These are phyloP conservation scores for Xenotilapia flavipinnis DNA, from an alignment of 2,113 vertebrate species.

Conservation along the genomic window DNA sequence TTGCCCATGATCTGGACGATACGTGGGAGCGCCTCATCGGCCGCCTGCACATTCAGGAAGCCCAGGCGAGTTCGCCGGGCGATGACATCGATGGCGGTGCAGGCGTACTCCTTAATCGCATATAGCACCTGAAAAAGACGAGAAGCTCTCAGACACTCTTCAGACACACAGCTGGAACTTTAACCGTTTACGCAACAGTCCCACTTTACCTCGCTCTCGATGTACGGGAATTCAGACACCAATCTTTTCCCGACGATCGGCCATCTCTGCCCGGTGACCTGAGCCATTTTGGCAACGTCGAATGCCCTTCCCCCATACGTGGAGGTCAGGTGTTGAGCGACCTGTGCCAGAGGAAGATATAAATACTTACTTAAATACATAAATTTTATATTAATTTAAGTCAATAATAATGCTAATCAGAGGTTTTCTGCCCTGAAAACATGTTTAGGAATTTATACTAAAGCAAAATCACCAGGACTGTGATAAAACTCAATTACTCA, in stretches of 20 bases:
- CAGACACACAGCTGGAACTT: not conserved
- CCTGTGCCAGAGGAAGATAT: conserved; percentile 62
- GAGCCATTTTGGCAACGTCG: conserved; percentile 92
- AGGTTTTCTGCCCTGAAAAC: not conserved
- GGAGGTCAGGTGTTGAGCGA: conserved; percentile 87
- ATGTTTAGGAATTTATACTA: not conserved
- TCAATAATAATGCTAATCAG: not conserved
- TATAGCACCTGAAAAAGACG: conserved; percentile 78
- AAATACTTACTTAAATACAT: not conserved
- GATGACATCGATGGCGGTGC: conserved; percentile 89
- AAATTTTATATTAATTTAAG: not conserved
- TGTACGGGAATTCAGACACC: conserved; percentile 96
- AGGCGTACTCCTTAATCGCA: conserved; percentile 90
- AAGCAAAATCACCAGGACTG: not conserved
- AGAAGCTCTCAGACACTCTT: not conserved
- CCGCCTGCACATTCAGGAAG: conserved; percentile 95
- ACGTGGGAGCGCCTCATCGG: conserved; percentile 89
- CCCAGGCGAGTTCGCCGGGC: conserved; percentile 88
- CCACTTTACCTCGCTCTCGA: conserved; percentile 86
- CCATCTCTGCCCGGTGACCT: conserved; percentile 93
- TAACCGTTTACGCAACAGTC: not conserved
- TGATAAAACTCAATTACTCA: not conserved
- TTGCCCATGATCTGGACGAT: conserved; percentile 92
- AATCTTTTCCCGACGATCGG: conserved; percentile 91
- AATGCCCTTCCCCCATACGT: conserved; percentile 89